Conservation (phyloP, 1,140 invertebrate species). For the Aphelenchoides fujianensis region DNA sequence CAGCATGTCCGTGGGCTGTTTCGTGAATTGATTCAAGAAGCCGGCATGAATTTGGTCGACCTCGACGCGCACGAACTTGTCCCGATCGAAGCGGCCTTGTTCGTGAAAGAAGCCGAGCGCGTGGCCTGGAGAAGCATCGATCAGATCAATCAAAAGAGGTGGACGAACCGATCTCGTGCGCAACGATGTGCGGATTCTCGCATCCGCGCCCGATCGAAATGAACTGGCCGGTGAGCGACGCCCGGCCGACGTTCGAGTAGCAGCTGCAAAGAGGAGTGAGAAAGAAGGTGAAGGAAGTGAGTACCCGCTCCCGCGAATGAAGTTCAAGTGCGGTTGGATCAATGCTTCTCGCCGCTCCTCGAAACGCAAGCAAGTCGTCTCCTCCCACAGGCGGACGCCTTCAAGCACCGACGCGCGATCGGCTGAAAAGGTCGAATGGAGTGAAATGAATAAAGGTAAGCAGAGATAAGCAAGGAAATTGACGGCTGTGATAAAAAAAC, state of each 20-base stretch:
- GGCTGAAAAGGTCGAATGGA: constrained; percentile 10
- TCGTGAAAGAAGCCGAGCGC: constrained; percentile 41
- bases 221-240: constrained; percentile 14
- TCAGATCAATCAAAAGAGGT: no score
- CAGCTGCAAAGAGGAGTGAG: constrained; percentile 26
- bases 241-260: constrained; percentile 33
- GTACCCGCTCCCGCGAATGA: constrained; percentile 32
- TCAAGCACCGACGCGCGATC: constrained; percentile 23
- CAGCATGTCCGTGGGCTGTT: constrained; percentile 3
- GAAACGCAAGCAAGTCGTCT: constrained; percentile 27
- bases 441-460: no score
- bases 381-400: constrained; percentile 24
- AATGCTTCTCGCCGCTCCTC: constrained; percentile 2
- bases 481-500: no score
- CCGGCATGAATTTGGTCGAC: constrained; percentile 23
- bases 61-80: constrained; percentile 28
- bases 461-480: no score
- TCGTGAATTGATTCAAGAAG: constrained; percentile 42
- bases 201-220: constrained; percentile 33
- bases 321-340: constrained; percentile 5
- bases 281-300: background rate
- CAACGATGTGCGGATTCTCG: constrained; percentile 34
- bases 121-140: constrained; percentile 31
- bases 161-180: constrained; percentile 38
- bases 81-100: constrained; percentile 32